Percentiles rank a stretch among this genome's conserved stretches.
Conservation (phyloP, 2,797 vertebrate genomes). For the Smutsia temminckii region DNA sequence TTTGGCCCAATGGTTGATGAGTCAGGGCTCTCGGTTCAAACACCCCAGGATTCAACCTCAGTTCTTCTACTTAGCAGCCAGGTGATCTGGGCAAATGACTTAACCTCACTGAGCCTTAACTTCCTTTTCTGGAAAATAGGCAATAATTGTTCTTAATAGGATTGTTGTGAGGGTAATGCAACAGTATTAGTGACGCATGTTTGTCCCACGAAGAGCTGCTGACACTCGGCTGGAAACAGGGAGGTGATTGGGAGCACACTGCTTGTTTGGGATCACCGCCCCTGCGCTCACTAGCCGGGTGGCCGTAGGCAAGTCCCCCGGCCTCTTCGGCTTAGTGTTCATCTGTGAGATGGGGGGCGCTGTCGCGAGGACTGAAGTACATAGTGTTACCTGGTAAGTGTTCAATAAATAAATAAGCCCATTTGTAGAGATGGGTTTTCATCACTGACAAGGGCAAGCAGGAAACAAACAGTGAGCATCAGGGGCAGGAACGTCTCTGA, state of each 20-base stretch:
- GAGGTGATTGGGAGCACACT: background rate
- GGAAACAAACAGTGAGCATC: background rate
- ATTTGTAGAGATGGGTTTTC: background rate
- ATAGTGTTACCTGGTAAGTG: background rate
- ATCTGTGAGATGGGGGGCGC: background rate
- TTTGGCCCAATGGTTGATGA: background rate
- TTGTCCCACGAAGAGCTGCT: background rate
- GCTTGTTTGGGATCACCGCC: background rate
- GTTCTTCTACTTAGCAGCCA: background rate
- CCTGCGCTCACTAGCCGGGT: background rate
- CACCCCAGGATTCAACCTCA: background rate
- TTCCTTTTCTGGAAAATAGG: constrained; percentile 4
- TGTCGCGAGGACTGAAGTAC: background rate
- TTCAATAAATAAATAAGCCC: background rate
- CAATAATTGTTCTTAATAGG: background rate
- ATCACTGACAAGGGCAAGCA: background rate
- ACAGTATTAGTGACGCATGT: background rate
- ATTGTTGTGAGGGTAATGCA: background rate
- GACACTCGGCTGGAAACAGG: background rate
- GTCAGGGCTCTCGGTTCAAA: background rate
- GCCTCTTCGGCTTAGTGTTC: background rate
- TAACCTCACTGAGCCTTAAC: background rate
- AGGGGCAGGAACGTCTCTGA: background rate
- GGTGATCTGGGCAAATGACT: background rate
- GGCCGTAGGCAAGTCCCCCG: background rate